These are phyloP conservation scores for Synanceia verrucosa DNA, from an alignment of 2,797 vertebrate species.

Conservation along the genomic window DNA sequence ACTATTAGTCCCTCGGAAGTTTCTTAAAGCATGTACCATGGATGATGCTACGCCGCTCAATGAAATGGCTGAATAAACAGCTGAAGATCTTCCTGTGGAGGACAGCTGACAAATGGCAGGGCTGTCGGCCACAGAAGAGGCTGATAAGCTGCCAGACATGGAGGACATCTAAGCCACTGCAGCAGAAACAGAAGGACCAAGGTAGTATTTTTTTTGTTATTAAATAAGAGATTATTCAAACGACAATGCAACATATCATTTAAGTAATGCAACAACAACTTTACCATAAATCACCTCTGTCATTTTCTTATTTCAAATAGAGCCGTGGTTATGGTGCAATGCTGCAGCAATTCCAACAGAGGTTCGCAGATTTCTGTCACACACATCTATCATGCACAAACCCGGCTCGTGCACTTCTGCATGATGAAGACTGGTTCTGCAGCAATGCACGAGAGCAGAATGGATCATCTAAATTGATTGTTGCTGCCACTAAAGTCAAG, in stretches of 20 bases:
- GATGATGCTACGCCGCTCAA: neutral
- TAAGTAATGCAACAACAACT: constrained; percentile 37
- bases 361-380: constrained; percentile 43
- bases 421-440: constrained; percentile 65
- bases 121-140: neutral
- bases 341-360: constrained; percentile 50
- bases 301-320: constrained; percentile 31
- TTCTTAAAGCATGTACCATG: neutral
- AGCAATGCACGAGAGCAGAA: constrained; percentile 48
- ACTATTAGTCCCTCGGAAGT: neutral
- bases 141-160: neutral
- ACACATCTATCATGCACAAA: constrained; percentile 62
- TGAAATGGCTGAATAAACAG: constrained; percentile 8
- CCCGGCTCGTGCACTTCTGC: constrained; percentile 48
- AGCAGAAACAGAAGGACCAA: too few species aligned
- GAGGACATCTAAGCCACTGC: neutral
- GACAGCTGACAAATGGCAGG: constrained; percentile 11
- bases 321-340: constrained; percentile 43
- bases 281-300: constrained; percentile 31
- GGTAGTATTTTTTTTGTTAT: neutral
- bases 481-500: constrained; percentile 46
- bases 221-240: neutral
- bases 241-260: constrained; percentile 18
- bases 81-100: neutral
- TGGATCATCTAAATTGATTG: constrained; percentile 71